phyloP scores from a whole-genome alignment of 2,888 invertebrate species.

The Yponomeuta malinellus region DNA sequence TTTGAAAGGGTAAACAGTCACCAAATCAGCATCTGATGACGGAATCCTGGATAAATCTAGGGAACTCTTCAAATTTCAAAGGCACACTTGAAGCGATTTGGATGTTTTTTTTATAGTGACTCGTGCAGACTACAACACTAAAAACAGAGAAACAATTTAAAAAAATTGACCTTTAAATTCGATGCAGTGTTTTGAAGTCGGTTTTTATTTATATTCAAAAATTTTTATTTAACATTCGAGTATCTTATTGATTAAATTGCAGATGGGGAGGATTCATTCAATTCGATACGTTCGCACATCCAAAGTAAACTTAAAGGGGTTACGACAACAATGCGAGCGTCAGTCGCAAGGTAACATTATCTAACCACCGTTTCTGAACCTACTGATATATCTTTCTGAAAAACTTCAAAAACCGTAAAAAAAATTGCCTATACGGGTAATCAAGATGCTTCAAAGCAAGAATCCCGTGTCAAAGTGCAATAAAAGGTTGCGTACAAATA shows the following conservation, averaged over 20 bases:
- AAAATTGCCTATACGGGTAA: slow-evolving; percentile 53
- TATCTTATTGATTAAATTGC: not conserved
- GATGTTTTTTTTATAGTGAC: too few relatives aligned
- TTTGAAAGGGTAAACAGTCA: too few relatives aligned
- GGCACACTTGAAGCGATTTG: too few relatives aligned
- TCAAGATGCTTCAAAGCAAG: slow-evolving; percentile 51
- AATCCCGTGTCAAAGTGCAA: slow-evolving; percentile 71
- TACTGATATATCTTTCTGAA: slow-evolving; percentile 66
- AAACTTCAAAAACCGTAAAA: slow-evolving; percentile 34
- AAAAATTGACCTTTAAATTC: too few relatives aligned
- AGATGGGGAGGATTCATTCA: slow-evolving; percentile 29
- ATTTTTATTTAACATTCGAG: not conserved
- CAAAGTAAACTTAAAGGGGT: slow-evolving; percentile 54
- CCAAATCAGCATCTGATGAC: too few relatives aligned
- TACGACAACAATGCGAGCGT: slow-evolving; percentile 35
- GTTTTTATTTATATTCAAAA: too few relatives aligned
- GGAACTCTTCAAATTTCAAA: too few relatives aligned
- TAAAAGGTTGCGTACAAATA: slow-evolving; percentile 63
- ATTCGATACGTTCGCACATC: slow-evolving; percentile 53
- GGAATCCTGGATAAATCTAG: too few relatives aligned
- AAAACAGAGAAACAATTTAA: too few relatives aligned
- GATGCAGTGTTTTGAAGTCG: too few relatives aligned
- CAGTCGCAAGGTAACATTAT: slow-evolving; percentile 49
- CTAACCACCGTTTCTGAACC: slow-evolving; percentile 60
- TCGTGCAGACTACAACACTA: too few relatives aligned